Base-by-base conservation (phyloP, 2,888 invertebrate species). In the Chrysina gloriosa region DNA sequence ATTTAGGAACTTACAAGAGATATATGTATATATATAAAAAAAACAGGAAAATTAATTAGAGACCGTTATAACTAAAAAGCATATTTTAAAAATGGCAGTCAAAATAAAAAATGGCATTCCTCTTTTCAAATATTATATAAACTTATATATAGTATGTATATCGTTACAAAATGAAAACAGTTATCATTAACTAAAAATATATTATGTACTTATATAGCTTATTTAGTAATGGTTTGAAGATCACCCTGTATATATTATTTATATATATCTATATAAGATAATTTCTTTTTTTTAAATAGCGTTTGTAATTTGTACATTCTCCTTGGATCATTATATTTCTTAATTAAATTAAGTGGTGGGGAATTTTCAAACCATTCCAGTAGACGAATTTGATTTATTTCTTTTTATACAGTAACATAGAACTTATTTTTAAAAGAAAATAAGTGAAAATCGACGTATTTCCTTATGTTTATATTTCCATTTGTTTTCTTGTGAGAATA, bases 31-130 rank as follows among this genome's bases (percentile, higher is more conserved):
- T 42, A 16, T 27, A 21, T 23, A 61, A 61, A 45, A 58, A 14
- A 36, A 42, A 58, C 9, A 16, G 16, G 11, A 61, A 61, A 25
- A 25, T 27, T 36, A n/a, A 11, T 31, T 31, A 48, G 21, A 21
- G 19, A 7, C 31, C 25, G 36, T 25, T 50, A 64, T 50, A 63
- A 68, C 63, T 63, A 66, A 70, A 70, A 67, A 67, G 70, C 70
- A 65, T 64, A 67, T 69, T 61, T 27, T 23, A 69, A 63, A 71
- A 72, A 75, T 74, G 74, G 74, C 74, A 74, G 74, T 74, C 72
- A 64, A 74, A 72, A 68, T 66, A 71, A 68, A 68, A 70, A 73
- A 74, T 74, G 73, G 74, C 73, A 74, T 71, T 71, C 64, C 66
- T 65, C 42, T 50, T 23, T 39, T 63, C 34, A 63, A 54, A 48